phyloP scores from a whole-genome alignment of 2,797 vertebrate genomes.

The Cyprinella venusta region DNA sequence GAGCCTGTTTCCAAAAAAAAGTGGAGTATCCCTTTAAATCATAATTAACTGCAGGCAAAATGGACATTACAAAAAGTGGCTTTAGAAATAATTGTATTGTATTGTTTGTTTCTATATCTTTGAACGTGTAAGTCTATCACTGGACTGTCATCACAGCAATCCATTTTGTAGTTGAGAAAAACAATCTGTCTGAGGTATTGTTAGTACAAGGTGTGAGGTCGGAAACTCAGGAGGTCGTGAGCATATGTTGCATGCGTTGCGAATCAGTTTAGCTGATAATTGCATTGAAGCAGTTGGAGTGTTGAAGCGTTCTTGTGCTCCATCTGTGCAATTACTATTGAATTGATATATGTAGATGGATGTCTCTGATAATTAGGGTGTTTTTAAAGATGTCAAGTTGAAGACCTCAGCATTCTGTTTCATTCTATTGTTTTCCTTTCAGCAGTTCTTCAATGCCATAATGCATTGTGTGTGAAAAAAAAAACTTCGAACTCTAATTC shows the following conservation, averaged over 20 bases:
- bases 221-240: neutral
- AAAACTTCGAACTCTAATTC: neutral
- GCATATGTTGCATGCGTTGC: neutral
- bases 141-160: neutral
- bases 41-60: neutral
- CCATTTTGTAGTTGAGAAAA: neutral
- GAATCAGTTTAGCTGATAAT: neutral
- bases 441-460: no score
- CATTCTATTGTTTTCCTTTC: neutral
- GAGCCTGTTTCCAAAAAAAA: no score
- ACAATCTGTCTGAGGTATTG: neutral
- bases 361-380: neutral
- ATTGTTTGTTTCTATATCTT: neutral
- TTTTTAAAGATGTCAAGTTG: neutral
- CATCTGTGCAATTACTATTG: neutral
- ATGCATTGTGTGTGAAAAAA: neutral
- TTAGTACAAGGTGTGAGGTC: neutral
- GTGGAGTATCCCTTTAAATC: no score
- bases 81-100: neutral
- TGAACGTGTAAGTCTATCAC: neutral
- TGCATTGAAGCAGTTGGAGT: neutral
- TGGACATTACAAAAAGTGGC: neutral
- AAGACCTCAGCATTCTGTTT: neutral
- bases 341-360: neutral
- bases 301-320: neutral